Percentiles rank a stretch among this genome's conserved stretches.
phyloP scores from a whole-genome alignment of 1,140 invertebrate species.

The Zaprionus gabonicus region DNA sequence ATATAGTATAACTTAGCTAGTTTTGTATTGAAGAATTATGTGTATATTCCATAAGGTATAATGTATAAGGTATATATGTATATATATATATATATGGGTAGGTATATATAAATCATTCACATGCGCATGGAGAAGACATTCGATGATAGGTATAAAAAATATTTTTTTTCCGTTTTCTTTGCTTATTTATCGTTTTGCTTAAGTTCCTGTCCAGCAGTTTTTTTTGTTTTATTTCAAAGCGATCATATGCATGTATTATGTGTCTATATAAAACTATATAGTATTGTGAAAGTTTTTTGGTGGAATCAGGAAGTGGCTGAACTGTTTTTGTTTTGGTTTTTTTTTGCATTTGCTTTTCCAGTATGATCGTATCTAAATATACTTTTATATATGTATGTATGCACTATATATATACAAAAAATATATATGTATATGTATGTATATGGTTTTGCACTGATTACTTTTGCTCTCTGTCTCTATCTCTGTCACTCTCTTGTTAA shows the following conservation, averaged over 20 bases:
- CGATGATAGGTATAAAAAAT: constrained; percentile 38
- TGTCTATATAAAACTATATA: constrained; percentile 5
- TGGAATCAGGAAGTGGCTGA: constrained; percentile 34
- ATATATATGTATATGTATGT: constrained; percentile 20
- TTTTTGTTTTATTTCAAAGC: background rate
- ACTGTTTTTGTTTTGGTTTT: background rate
- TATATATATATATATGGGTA: constrained; percentile 20
- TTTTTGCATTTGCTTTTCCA: constrained; percentile 1
- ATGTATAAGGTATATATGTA: constrained; percentile 20
- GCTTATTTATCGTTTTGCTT: constrained; percentile 4
- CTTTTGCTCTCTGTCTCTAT: background rate
- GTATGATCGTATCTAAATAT: constrained; percentile 49
- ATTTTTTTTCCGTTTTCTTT: constrained; percentile 1
- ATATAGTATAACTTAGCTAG: constrained; percentile 3
- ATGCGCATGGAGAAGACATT: constrained; percentile 38
- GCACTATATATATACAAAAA: constrained; percentile 20
- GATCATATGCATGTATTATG: constrained; percentile 2
- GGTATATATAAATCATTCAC: constrained; percentile 37
- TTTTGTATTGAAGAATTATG: constrained; percentile 12
- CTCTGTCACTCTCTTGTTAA: background rate
- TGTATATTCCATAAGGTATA: constrained; percentile 3
- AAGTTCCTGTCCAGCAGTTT: constrained; percentile 18
- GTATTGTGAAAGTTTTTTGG: constrained; percentile 15
- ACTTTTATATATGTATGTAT: constrained; percentile 13
- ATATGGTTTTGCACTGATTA: constrained; percentile 17